Evolutionary conservation across 1,140 invertebrate species (phyloP), one percentile per base, ranked within the genome.

Genomic region (Acromyrmex heyeri): DNA sequence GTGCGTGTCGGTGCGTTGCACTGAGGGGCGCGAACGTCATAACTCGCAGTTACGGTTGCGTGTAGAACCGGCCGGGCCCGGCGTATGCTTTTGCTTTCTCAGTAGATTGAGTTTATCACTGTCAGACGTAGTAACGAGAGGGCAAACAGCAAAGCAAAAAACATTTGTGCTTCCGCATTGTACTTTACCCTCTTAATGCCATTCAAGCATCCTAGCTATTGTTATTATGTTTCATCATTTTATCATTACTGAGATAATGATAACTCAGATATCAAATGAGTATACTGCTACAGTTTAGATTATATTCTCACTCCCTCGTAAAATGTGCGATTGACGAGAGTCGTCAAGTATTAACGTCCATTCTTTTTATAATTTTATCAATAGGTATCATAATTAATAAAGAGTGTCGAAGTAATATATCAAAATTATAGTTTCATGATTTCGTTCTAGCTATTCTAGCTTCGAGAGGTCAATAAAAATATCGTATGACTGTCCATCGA

Each of bases 51-150:
- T 86, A 88, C 85, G 87, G 57, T 88, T 77, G 88, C 88, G 77
- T 90, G 88, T 79, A 78, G 73, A 86, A 75, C 67, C 83, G 16
- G 50, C 67, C 14, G 10, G 8, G 38, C 38, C n/a, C n/a, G 38
- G 38, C 73, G 55, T 69, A 24, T 75, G 85, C 72, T 85, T 76
- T 89, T 87, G 85, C 78, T 77, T 87, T 83, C 88, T 65, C 65
- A 59, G 44, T 77, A 59, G 48, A 75, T 86, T 62, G 85, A 85
- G 78, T 90, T 90, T 89, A 87, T 87, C 88, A 90, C 72, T 89
- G 88, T 90, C 88, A 83, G 59, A 86, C 72, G 53, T 83, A 61
- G 64, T 87, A 89, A 89, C 88, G 88, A 89, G 88, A 89, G 61
- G 70, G 88, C 67, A 83, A 90, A 87, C 77, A 88, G 55, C 61